Evolutionary conservation across 2,797 vertebrate genomes (phyloP).

Genomic region (Fistularia commersonii): DNA sequence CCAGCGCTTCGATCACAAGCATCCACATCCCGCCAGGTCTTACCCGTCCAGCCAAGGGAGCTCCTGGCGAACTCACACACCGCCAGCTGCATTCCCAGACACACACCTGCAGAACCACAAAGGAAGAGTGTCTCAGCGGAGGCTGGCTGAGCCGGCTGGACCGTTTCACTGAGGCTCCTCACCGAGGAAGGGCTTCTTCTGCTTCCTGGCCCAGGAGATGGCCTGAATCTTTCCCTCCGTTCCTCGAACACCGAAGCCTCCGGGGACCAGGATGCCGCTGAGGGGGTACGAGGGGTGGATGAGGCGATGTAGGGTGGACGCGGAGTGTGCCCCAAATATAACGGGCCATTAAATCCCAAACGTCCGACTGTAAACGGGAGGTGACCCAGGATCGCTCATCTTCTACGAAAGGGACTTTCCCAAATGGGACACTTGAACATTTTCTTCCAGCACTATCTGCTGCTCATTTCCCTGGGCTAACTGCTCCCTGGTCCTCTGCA

Average conservation of each 20-base stretch:
- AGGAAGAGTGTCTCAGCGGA: too few species aligned
- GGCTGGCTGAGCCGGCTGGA: too few species aligned
- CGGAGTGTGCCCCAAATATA: neutral
- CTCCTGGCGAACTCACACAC: conserved; percentile 91
- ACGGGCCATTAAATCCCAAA: too few species aligned
- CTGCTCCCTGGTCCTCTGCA: too few species aligned
- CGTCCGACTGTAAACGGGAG: too few species aligned
- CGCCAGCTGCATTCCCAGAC: conserved; percentile 94
- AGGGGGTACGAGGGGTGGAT: neutral
- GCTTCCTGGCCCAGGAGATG: conserved; percentile 91
- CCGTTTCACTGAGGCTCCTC: conserved; percentile 32
- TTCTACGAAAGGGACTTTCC: too few species aligned
- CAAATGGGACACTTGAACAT: too few species aligned
- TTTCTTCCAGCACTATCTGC: too few species aligned
- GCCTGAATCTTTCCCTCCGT: conserved; percentile 95
- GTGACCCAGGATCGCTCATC: too few species aligned
- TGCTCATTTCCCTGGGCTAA: too few species aligned
- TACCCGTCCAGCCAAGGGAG: conserved; percentile 90
- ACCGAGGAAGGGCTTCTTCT: conserved; percentile 95
- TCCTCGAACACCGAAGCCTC: conserved; percentile 93
- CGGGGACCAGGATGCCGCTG: conserved; percentile 93
- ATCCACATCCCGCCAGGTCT: conserved; percentile 26
- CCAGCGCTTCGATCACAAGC: too few species aligned
- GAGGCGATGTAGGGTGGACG: neutral
- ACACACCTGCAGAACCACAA: conserved; percentile 78